Percentiles rank a stretch among this genome's conserved stretches.
Evolutionary conservation across 2,888 invertebrate species (phyloP).

Genomic region (Salpingus planirostris): DNA sequence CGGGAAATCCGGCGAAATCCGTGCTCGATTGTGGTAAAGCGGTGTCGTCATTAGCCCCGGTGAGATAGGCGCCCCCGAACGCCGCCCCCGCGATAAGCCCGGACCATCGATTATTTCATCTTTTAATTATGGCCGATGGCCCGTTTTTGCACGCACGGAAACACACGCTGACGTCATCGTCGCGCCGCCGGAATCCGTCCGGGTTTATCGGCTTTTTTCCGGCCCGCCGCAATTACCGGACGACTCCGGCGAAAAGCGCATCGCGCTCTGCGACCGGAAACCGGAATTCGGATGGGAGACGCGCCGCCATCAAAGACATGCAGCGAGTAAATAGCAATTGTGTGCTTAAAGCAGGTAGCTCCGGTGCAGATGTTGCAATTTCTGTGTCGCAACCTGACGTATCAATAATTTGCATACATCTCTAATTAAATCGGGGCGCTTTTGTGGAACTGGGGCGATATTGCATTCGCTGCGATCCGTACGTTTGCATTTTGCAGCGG

Average conservation of each 20-base stretch:
- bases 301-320: constrained; percentile 4
- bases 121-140: constrained; percentile 8
- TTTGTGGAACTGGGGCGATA: too few relatives aligned
- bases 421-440: constrained; percentile 6
- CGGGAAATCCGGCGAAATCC: constrained; percentile 14
- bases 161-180: constrained; percentile 12
- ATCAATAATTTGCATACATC: constrained; percentile 8
- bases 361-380: constrained; percentile 2
- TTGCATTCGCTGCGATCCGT: too few relatives aligned
- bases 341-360: constrained; percentile 6
- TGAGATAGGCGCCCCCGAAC: constrained; percentile 9
- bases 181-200: constrained; percentile 7
- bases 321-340: constrained; percentile 10
- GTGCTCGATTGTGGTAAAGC: constrained; percentile 13
- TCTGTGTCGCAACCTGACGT: constrained; percentile 8
- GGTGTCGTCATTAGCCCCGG: constrained; percentile 13
- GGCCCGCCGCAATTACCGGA: neutral
- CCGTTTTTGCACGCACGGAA: constrained; percentile 4
- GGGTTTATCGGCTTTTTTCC: constrained; percentile 7
- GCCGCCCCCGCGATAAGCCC: too few relatives aligned
- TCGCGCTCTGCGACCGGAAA: neutral
- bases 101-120: constrained; percentile 11
- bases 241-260: neutral
- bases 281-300: constrained; percentile 3
- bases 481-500: too few relatives aligned